phyloP scores from a whole-genome alignment of 2,888 invertebrate species.

The Cartodere bifasciata region DNA sequence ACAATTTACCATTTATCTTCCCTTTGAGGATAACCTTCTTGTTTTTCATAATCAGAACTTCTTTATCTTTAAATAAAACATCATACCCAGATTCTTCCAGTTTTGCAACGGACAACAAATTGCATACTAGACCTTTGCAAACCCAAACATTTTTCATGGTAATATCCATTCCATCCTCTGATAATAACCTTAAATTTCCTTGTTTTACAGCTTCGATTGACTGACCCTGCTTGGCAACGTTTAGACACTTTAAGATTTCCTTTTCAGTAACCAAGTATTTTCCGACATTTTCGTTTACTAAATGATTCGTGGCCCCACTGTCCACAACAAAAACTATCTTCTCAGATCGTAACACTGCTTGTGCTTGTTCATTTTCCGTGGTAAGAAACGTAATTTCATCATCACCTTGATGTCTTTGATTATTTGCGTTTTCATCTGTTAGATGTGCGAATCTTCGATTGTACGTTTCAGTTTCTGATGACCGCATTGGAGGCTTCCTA shows the following conservation, averaged over 20 bases:
- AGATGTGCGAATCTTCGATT: slow-evolving; percentile 3
- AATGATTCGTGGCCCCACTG: slow-evolving; percentile 12
- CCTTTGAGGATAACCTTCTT: too few species aligned
- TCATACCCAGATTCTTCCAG: too few species aligned
- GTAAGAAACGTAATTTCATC: too few species aligned
- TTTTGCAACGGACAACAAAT: too few species aligned
- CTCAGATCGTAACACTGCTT: too few species aligned
- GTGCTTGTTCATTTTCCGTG: too few species aligned
- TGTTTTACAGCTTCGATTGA: slow-evolving; percentile 7
- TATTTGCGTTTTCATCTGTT: slow-evolving; percentile 8
- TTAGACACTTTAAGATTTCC: slow-evolving; percentile 6
- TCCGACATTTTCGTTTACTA: slow-evolving; percentile 8
- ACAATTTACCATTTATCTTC: too few species aligned
- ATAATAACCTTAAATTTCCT: slow-evolving; percentile 9
- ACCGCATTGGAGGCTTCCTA: not conserved
- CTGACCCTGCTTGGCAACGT: slow-evolving; percentile 10
- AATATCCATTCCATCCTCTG: slow-evolving; percentile 5
- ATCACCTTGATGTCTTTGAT: too few species aligned
- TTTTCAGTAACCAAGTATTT: slow-evolving; percentile 7
- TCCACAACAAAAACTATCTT: slow-evolving; percentile 14
- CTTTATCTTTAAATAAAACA: too few species aligned
- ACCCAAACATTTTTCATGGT: slow-evolving; percentile 2
- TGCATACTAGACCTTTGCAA: slow-evolving; percentile 4
- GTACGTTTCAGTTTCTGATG: too few species aligned
- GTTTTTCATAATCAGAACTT: too few species aligned